Conservation (phyloP, 2,888 invertebrate species). For the Hymenopus coronatus region DNA sequence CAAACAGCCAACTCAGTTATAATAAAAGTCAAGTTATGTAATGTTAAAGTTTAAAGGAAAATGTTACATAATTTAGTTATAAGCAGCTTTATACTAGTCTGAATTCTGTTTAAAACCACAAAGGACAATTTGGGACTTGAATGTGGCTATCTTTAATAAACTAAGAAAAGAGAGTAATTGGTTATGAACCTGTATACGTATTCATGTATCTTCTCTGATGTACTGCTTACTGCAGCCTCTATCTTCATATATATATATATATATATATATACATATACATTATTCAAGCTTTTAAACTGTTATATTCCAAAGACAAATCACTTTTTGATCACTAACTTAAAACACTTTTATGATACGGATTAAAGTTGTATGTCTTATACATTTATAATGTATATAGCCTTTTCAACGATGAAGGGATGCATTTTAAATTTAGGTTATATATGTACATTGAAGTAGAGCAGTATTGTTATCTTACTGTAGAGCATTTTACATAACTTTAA, state of each 20-base stretch:
- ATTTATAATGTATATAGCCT: neutral
- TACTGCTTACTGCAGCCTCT: neutral
- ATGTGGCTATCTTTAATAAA: neutral
- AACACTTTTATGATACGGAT: neutral
- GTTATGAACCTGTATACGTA: neutral
- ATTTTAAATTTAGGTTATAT: neutral
- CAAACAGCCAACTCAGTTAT: neutral
- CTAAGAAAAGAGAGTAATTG: neutral
- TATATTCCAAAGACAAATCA: conserved; percentile 7
- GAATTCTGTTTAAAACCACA: neutral
- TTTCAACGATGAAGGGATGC: neutral
- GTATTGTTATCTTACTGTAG: neutral
- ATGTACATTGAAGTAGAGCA: neutral
- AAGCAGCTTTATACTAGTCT: conserved; percentile 1
- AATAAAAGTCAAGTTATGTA: neutral
- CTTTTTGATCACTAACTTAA: neutral
- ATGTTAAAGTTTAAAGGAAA: neutral
- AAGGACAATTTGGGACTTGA: neutral
- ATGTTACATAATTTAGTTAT: neutral
- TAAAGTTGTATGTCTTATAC: neutral
- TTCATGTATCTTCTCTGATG: neutral
- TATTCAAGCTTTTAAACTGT: neutral
- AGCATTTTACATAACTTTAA: conserved; percentile 15
- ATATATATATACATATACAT: neutral
- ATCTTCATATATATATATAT: neutral